Conservation (phyloP, 2,888 invertebrate genomes). For the Timema cristinae region DNA sequence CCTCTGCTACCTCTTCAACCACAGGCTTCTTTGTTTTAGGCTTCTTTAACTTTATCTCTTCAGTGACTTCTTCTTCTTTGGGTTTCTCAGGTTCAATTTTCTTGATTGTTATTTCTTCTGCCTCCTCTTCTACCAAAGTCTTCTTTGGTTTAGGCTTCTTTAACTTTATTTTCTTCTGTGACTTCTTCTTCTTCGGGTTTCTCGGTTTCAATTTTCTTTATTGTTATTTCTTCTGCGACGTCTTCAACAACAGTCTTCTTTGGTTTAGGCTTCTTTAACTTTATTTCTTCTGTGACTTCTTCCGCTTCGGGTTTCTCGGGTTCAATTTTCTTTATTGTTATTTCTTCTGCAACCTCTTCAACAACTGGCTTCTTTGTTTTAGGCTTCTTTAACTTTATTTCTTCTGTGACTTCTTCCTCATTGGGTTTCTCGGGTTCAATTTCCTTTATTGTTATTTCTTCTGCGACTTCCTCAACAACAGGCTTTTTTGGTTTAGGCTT, state of each 20-base stretch:
- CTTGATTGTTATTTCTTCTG: slow-evolving; percentile 34
- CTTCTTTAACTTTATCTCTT: slow-evolving; percentile 42
- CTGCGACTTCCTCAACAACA: slow-evolving; percentile 37
- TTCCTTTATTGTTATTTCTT: slow-evolving; percentile 53
- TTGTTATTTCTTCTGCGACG: slow-evolving; percentile 32
- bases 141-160: slow-evolving; percentile 43
- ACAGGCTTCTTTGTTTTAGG: slow-evolving; percentile 36
- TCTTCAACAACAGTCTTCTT: slow-evolving; percentile 29
- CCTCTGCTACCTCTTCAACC: slow-evolving; percentile 38
- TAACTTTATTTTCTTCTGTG: slow-evolving; percentile 48
- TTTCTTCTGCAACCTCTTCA: slow-evolving; percentile 34
- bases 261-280: slow-evolving; percentile 24
- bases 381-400: slow-evolving; percentile 51
- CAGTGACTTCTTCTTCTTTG: slow-evolving; percentile 41
- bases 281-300: slow-evolving; percentile 30
- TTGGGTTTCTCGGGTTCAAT: slow-evolving; percentile 47
- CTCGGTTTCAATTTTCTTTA: slow-evolving; percentile 43
- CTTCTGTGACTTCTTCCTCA: slow-evolving; percentile 35
- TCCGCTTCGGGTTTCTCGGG: slow-evolving; percentile 31
- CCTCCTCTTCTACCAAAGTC: slow-evolving; percentile 34
- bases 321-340: slow-evolving; percentile 29
- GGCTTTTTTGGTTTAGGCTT: slow-evolving; percentile 27
- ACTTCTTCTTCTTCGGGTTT: slow-evolving; percentile 33
- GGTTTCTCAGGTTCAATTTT: slow-evolving; percentile 22
- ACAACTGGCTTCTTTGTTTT: slow-evolving; percentile 25